A percentile compares a stretch with the other conserved stretches of the same genome.
Conservation (phyloP, 2,888 invertebrate genomes). For the Asteroscopus sphinx region DNA sequence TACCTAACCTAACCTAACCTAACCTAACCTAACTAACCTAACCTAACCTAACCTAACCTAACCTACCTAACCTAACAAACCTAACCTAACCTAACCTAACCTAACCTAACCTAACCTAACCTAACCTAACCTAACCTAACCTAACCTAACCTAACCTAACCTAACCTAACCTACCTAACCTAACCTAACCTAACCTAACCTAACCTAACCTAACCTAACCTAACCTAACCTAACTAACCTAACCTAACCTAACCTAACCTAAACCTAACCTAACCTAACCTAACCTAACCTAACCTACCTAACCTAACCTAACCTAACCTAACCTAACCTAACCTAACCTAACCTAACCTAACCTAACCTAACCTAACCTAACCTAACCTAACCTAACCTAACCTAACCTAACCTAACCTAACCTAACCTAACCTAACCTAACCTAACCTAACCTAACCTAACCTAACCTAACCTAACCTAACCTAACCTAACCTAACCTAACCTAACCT, state of each 20-base stretch:
- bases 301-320: constrained; percentile 16
- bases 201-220: constrained; percentile 3
- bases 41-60: constrained; percentile 48
- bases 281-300: no score
- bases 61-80: no score
- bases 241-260: no score
- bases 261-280: no score
- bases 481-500: not conserved
- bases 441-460: no score
- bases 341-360: not conserved
- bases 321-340: constrained; percentile 4
- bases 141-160: not conserved
- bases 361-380: constrained; percentile 1
- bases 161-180: no score
- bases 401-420: not conserved
- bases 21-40: constrained; percentile 44
- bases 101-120: constrained; percentile 32
- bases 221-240: constrained; percentile 13
- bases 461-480: no score
- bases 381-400: constrained; percentile 2
- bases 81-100: constrained; percentile 41
- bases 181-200: not conserved
- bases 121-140: constrained; percentile 22
- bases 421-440: not conserved
- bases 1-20: constrained; percentile 44